Conservation (phyloP, 1,140 invertebrate genomes). For the Drosophila simulans region DNA sequence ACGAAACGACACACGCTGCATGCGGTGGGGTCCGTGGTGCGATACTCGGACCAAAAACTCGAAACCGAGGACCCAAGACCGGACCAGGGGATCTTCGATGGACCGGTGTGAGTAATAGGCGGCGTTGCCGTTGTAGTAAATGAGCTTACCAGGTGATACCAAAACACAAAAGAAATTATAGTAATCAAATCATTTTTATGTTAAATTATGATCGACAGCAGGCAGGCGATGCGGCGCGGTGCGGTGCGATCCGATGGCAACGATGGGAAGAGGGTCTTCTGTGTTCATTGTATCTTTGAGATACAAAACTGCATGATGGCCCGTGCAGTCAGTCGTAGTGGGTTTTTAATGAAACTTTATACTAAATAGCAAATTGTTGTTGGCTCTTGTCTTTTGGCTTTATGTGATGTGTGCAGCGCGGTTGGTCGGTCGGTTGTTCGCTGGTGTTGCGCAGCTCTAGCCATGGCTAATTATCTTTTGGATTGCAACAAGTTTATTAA, state of each 20-base stretch:
- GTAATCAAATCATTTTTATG: conserved; percentile 84
- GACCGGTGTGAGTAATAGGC: conserved; percentile 80
- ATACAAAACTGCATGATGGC: conserved; percentile 20
- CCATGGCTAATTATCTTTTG: conserved; percentile 81
- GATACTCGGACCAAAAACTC: conserved; percentile 23
- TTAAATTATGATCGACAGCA: conserved; percentile 83
- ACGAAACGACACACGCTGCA: conserved; percentile 81
- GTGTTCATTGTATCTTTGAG: conserved; percentile 26
- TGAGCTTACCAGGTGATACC: conserved; percentile 83
- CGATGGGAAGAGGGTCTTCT: conserved; percentile 3
- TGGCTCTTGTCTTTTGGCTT: conserved; percentile 40
- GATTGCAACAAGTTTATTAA: conserved; percentile 83
- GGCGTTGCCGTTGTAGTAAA: conserved; percentile 82
- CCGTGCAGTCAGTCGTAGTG: conserved; percentile 43
- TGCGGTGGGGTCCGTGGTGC: conserved; percentile 67
- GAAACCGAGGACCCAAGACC: conserved; percentile 11
- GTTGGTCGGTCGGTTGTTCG: conserved; percentile 5
- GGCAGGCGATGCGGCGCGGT: conserved; percentile 55
- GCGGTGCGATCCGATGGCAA: not conserved
- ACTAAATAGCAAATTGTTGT: conserved; percentile 82
- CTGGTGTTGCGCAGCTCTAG: conserved; percentile 53
- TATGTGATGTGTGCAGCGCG: conserved; percentile 42
- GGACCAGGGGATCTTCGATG: conserved; percentile 7
- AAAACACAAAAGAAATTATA: conserved; percentile 84
- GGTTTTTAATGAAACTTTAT: conserved; percentile 82